Percentiles rank a stretch among this genome's conserved stretches.
Conservation (phyloP, 2,888 invertebrate species). For the Leptopilina drosophilae region DNA sequence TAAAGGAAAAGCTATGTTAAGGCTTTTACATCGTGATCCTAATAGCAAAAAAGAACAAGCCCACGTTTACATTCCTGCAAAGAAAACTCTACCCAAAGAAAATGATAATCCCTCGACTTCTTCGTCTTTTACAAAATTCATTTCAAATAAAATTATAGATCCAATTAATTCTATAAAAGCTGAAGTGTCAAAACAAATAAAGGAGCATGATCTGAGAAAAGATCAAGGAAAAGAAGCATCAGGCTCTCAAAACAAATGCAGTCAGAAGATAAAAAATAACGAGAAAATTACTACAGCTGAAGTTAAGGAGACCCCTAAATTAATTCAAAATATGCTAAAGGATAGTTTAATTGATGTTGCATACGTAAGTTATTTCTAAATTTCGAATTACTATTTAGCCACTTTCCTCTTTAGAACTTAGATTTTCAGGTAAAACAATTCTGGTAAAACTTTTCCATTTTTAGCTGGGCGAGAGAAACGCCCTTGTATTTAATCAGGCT, state of each 20-base stretch:
- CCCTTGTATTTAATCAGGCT: conserved; percentile 84
- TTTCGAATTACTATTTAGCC: not conserved
- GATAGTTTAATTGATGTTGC: conserved; percentile 51
- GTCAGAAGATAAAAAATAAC: not conserved
- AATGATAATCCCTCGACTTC: conserved; percentile 39
- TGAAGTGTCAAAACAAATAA: conserved; percentile 17
- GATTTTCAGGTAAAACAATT: too few relatives aligned
- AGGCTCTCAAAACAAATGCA: not conserved
- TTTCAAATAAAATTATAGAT: conserved; percentile 44
- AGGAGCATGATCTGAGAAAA: conserved; percentile 13
- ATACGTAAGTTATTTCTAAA: conserved; percentile 60
- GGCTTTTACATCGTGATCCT: conserved; percentile 83
- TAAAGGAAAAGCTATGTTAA: conserved; percentile 86
- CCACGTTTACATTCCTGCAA: conserved; percentile 81
- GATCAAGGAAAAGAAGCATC: not conserved
- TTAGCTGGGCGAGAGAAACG: conserved; percentile 85
- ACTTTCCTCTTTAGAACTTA: too few relatives aligned
- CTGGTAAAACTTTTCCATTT: too few relatives aligned
- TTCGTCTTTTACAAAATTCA: conserved; percentile 3
- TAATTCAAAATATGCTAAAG: not conserved
- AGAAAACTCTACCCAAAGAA: conserved; percentile 43
- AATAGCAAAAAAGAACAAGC: conserved; percentile 84
- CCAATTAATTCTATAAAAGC: conserved; percentile 48
- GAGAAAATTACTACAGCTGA: not conserved
- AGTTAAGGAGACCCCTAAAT: conserved; percentile 22